phyloP scores from a whole-genome alignment of 2,113 vertebrate genomes.

The Globicephala melas region DNA sequence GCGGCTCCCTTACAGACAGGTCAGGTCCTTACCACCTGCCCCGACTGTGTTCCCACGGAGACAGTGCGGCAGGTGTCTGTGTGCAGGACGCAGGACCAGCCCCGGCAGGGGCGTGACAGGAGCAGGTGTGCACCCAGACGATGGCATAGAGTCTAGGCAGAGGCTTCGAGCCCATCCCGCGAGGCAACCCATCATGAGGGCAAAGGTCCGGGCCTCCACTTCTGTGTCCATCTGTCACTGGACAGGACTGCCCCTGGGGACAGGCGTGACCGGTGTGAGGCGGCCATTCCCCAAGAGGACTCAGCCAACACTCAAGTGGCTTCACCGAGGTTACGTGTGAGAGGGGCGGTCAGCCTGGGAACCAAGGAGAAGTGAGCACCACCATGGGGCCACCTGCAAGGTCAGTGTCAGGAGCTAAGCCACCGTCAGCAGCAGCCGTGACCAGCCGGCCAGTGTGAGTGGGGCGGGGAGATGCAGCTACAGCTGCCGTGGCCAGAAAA shows the following conservation, averaged over 20 bases:
- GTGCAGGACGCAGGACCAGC: not conserved
- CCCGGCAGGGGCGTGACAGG: rapidly evolving
- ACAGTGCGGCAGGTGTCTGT: not conserved
- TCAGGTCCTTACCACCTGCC: not conserved
- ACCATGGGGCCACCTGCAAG: rapidly evolving
- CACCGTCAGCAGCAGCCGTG: rapidly evolving
- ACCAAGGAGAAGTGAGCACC: not conserved
- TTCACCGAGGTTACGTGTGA: not conserved
- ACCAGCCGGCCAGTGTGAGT: not conserved
- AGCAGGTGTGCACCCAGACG: not conserved
- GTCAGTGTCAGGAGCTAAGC: not conserved
- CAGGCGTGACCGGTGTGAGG: rapidly evolving
- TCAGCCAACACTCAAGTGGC: not conserved
- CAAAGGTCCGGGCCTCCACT: not conserved
- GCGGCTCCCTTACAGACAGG: not conserved
- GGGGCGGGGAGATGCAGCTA: rapidly evolving
- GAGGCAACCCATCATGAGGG: not conserved
- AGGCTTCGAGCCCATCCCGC: not conserved
- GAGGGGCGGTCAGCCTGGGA: not conserved
- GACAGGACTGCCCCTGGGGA: not conserved
- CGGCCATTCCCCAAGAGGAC: not conserved
- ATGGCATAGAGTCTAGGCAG: no score
- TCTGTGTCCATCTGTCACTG: not conserved
- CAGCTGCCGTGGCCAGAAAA: not conserved
- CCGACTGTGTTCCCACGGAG: not conserved